Conservation (phyloP, 2,888 invertebrate species). For the Mesorhabditis belari region DNA sequence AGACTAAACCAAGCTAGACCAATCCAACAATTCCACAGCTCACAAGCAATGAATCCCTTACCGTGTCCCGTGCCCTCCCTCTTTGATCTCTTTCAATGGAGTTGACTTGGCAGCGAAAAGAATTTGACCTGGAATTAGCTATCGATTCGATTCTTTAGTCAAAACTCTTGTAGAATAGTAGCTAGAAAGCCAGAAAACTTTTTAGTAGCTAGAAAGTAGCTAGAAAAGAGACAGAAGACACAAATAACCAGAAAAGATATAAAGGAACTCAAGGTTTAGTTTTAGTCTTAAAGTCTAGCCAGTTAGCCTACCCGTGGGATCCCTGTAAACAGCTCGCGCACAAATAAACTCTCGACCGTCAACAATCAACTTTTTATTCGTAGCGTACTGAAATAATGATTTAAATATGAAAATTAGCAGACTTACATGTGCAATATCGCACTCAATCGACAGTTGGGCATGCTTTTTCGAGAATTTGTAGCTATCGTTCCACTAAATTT, state of each 20-base stretch:
- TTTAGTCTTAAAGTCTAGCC: neutral
- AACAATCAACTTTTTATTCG: neutral
- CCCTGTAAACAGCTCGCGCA: neutral
- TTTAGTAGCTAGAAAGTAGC: neutral
- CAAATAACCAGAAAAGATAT: neutral
- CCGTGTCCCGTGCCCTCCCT: neutral
- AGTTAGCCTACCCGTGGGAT: neutral
- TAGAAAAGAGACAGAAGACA: neutral
- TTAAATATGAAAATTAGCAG: too few relatives aligned
- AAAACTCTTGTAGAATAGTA: too few relatives aligned
- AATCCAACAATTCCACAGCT: neutral
- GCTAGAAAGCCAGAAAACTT: too few relatives aligned
- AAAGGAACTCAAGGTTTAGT: too few relatives aligned
- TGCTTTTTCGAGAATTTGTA: neutral
- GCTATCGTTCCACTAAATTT: neutral
- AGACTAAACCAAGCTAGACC: neutral
- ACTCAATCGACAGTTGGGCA: neutral
- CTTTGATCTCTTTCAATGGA: neutral
- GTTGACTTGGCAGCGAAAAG: neutral
- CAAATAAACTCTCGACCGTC: neutral
- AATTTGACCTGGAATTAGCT: neutral
- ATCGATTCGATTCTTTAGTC: neutral
- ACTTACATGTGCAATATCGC: neutral
- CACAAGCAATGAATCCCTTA: neutral
- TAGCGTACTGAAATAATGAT: neutral